Conservation (phyloP, 2,888 invertebrate species). For the Prenolepis imparis region DNA sequence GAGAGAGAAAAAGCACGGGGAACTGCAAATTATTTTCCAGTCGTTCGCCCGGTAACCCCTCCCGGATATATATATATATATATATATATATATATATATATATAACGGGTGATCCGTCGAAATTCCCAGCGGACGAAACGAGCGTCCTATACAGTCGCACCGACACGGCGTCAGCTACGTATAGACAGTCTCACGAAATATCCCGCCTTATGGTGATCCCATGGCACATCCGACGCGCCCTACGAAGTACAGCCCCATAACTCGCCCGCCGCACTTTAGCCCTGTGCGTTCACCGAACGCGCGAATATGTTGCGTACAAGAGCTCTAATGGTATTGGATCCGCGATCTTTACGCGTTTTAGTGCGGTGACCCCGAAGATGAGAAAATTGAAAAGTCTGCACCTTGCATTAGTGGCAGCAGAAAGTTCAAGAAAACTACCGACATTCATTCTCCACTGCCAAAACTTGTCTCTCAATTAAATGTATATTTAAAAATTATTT, state of each 20-base stretch:
- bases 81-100: too few relatives aligned
- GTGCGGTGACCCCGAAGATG: slow-evolving; percentile 15
- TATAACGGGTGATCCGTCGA: slow-evolving; percentile 82
- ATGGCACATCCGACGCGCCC: slow-evolving; percentile 79
- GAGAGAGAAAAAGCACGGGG: slow-evolving; percentile 63
- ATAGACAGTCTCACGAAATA: slow-evolving; percentile 81
- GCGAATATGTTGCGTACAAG: slow-evolving; percentile 60
- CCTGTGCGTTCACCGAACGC: slow-evolving; percentile 44
- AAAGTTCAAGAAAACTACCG: not conserved
- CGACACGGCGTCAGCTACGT: slow-evolving; percentile 68
- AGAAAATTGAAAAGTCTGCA: slow-evolving; percentile 47
- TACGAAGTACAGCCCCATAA: slow-evolving; percentile 82
- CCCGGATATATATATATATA: slow-evolving; percentile 76
- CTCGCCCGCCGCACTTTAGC: slow-evolving; percentile 79
- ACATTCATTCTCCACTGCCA: not conserved
- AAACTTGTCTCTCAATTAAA: not conserved
- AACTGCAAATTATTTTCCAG: slow-evolving; percentile 80
- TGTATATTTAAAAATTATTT: not conserved
- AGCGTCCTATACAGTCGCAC: slow-evolving; percentile 65
- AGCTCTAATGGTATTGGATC: slow-evolving; percentile 82
- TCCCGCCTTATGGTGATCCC: slow-evolving; percentile 86
- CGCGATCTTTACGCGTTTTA: slow-evolving; percentile 62
- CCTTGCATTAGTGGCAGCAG: not conserved
- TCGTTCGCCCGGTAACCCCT: slow-evolving; percentile 70
- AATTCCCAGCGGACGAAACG: slow-evolving; percentile 79